phyloP scores from a whole-genome alignment of 2,113 vertebrate genomes.

The Marmota monax region DNA sequence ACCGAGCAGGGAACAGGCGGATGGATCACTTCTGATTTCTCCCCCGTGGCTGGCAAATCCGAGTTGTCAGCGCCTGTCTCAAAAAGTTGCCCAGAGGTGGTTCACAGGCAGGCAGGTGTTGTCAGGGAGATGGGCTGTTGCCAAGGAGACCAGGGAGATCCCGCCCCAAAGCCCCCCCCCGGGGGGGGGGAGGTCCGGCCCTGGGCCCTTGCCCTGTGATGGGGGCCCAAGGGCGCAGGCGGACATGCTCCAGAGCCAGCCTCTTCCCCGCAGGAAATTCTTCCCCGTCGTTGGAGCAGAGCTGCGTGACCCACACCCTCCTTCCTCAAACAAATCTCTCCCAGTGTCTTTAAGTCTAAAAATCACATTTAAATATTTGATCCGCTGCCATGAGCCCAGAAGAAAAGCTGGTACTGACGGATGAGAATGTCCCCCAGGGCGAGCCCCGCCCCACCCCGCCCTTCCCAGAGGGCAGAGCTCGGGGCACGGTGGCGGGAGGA shows the following conservation, averaged over 20 bases:
- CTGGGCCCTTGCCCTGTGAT: rapidly evolving
- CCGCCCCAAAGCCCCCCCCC: neutral
- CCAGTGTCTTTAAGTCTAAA: conserved; percentile 65
- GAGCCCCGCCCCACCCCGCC: conserved; percentile 76
- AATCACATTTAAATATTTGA: conserved; percentile 85
- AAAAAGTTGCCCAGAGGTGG: conserved; percentile 80
- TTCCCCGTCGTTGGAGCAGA: neutral
- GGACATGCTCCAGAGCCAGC: neutral
- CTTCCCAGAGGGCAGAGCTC: conserved; percentile 81
- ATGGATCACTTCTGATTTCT: conserved; percentile 85
- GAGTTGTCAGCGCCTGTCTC: conserved; percentile 85
- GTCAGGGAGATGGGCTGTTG: conserved; percentile 81
- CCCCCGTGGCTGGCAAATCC: conserved; percentile 74
- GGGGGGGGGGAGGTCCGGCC: neutral
- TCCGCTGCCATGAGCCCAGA: conserved; percentile 67
- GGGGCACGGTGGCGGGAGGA: no score
- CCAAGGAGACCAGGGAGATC: conserved; percentile 39
- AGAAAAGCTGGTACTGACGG: conserved; percentile 75
- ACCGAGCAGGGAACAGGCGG: conserved; percentile 83
- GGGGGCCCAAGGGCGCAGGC: conserved; percentile 45
- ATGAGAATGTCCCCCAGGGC: conserved; percentile 84
- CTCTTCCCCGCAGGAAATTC: neutral
- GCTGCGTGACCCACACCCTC: neutral
- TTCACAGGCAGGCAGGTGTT: conserved; percentile 81
- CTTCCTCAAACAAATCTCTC: conserved; percentile 59